A percentile compares a stretch with the other conserved stretches of the same genome.
Evolutionary conservation across 1,140 invertebrate genomes (phyloP).

Genomic region (Heliothis subflexa): DNA sequence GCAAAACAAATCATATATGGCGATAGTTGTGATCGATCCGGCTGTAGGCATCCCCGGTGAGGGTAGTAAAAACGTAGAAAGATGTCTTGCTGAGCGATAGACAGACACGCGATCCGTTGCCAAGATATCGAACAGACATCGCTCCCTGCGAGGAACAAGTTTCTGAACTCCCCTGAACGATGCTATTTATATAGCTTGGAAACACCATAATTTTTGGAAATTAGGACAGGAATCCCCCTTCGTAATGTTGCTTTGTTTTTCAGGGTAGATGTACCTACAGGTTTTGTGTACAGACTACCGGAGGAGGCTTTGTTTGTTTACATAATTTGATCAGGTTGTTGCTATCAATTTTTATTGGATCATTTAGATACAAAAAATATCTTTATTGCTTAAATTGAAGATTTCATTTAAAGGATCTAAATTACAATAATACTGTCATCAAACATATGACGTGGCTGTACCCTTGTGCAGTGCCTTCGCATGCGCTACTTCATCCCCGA

Average conservation of each 20-base stretch:
- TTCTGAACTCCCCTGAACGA: constrained; percentile 29
- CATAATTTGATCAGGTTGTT: not conserved
- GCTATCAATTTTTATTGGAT: no score
- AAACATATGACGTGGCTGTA: no score
- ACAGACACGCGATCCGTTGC: constrained; percentile 73
- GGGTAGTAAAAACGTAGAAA: constrained; percentile 69
- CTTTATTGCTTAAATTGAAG: no score
- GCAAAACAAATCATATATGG: constrained; percentile 68
- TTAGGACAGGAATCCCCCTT: constrained; percentile 12
- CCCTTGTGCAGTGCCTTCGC: no score
- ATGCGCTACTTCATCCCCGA: no score
- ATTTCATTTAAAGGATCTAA: no score
- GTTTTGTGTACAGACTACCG: not conserved
- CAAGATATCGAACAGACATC: constrained; percentile 75
- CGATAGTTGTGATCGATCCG: constrained; percentile 63
- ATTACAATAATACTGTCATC: no score
- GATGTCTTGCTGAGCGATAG: constrained; percentile 59
- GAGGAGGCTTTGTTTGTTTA: constrained; percentile 13
- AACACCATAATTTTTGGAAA: constrained; percentile 38
- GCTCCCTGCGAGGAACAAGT: constrained; percentile 12
- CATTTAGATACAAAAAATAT: no score
- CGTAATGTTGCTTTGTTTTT: constrained; percentile 26
- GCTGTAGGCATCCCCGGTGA: constrained; percentile 49
- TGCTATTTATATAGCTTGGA: constrained; percentile 18
- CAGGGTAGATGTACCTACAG: not conserved